Conservation (phyloP, 1,140 invertebrate species). For the Drosophila neocordata region DNA sequence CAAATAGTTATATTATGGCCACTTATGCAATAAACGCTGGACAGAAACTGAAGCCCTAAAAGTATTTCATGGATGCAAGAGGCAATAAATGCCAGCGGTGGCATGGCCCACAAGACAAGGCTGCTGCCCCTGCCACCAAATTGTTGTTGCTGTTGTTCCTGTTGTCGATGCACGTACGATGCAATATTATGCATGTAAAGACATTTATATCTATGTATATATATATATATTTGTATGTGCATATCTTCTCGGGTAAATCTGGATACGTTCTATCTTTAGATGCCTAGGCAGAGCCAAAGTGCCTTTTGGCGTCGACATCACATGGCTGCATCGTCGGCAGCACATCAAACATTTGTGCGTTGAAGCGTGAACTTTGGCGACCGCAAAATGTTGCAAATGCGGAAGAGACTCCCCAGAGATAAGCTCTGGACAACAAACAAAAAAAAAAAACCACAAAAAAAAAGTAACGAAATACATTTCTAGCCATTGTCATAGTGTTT, state of each 20-base stretch:
- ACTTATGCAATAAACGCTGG: conserved; percentile 18
- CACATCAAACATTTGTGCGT: conserved; percentile 74
- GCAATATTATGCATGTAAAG: conserved; percentile 8
- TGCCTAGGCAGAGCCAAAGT: conserved; percentile 16
- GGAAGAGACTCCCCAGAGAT: conserved; percentile 70
- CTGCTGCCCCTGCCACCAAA: conserved; percentile 21
- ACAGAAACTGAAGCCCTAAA: conserved; percentile 61
- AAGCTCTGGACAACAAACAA: conserved; percentile 42
- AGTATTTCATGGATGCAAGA: conserved; percentile 64
- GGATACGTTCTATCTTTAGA: conserved; percentile 39
- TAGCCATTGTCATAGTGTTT: conserved; percentile 28
- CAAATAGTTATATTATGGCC: conserved; percentile 41
- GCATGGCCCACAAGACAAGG: conserved; percentile 54
- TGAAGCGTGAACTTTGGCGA: conserved; percentile 68
- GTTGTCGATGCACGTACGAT: conserved; percentile 1
- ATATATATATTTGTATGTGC: conserved; percentile 31
- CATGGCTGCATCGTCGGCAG: conserved; percentile 2
- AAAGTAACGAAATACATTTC: too few species aligned
- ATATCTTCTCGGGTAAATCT: conserved; percentile 16
- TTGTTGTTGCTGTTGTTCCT: conserved; percentile 8
- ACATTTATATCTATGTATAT: conserved; percentile 21
- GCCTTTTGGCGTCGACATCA: conserved; percentile 60
- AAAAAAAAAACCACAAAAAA: conserved; percentile 6
- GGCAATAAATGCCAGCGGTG: conserved; percentile 62
- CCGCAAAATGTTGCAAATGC: conserved; percentile 66